phyloP scores from a whole-genome alignment of 2,888 invertebrate species.

The Hemistola chrysoprasaria region DNA sequence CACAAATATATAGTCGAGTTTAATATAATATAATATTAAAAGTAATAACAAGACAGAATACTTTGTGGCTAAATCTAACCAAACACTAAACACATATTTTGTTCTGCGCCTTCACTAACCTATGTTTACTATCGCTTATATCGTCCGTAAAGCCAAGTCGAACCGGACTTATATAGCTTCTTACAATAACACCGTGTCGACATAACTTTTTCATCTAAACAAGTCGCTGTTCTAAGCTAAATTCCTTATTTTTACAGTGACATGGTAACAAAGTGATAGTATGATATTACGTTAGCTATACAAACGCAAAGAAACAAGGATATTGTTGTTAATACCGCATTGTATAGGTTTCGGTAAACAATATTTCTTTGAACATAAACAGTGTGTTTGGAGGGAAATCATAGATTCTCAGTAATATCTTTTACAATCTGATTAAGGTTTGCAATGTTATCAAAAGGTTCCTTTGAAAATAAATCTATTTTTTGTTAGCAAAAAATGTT shows the following conservation, averaged over 20 bases:
- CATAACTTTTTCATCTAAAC: background rate
- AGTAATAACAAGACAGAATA: no score
- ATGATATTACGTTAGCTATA: constrained; percentile 7
- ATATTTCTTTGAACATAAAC: constrained; percentile 20
- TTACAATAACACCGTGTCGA: constrained; percentile 6
- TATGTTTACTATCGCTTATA: constrained; percentile 26
- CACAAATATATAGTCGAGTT: no score
- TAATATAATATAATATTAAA: no score
- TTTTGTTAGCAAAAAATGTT: no score
- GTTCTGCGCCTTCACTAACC: constrained; percentile 20
- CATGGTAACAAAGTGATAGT: constrained; percentile 1
- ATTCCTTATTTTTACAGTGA: background rate
- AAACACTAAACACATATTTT: constrained; percentile 18
- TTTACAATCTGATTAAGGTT: no score
- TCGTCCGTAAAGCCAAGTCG: constrained; percentile 20
- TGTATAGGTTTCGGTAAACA: constrained; percentile 22
- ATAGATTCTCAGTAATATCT: background rate
- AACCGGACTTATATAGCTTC: constrained; percentile 10
- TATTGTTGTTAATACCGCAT: constrained; percentile 17
- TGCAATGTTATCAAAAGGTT: no score
- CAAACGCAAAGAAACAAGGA: constrained; percentile 14
- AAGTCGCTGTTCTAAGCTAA: no score
- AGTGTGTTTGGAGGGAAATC: constrained; percentile 7
- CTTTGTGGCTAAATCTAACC: no score
- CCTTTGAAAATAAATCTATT: no score